Conservation (phyloP, 1,140 invertebrate genomes). For the Pantala flavescens region DNA sequence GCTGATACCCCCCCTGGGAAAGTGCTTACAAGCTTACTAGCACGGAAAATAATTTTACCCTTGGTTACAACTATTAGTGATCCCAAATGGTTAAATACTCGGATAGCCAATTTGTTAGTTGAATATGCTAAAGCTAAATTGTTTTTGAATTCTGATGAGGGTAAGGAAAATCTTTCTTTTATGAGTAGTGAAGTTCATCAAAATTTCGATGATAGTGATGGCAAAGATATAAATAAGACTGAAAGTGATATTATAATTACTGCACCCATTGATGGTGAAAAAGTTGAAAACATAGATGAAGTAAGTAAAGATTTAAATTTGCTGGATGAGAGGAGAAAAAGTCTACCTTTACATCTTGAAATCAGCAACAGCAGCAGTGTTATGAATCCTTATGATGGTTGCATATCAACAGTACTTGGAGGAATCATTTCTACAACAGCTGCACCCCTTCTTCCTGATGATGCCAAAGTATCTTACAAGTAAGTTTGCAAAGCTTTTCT, state of each 20-base stretch:
- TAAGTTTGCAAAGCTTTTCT: neutral
- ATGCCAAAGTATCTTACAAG: neutral
- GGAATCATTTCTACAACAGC: conserved; percentile 4
- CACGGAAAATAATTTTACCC: neutral
- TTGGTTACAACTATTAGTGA: neutral
- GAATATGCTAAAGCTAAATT: neutral
- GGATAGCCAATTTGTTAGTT: neutral
- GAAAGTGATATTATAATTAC: neutral
- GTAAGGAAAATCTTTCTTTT: neutral
- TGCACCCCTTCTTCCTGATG: neutral
- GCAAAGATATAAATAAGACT: neutral
- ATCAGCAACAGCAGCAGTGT: neutral
- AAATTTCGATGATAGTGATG: neutral
- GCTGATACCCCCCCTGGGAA: neutral
- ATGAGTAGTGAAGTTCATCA: neutral
- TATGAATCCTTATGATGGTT: neutral
- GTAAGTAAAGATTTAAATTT: neutral
- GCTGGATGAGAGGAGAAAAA: neutral
- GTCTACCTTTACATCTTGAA: neutral
- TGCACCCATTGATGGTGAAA: neutral
- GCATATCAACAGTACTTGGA: neutral
- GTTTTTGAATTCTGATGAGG: neutral
- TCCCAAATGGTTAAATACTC: neutral
- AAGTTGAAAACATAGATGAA: neutral
- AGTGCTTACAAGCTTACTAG: neutral